Evolutionary conservation across 2,797 vertebrate genomes (phyloP).

Genomic region (Poliocrania exsul): DNA sequence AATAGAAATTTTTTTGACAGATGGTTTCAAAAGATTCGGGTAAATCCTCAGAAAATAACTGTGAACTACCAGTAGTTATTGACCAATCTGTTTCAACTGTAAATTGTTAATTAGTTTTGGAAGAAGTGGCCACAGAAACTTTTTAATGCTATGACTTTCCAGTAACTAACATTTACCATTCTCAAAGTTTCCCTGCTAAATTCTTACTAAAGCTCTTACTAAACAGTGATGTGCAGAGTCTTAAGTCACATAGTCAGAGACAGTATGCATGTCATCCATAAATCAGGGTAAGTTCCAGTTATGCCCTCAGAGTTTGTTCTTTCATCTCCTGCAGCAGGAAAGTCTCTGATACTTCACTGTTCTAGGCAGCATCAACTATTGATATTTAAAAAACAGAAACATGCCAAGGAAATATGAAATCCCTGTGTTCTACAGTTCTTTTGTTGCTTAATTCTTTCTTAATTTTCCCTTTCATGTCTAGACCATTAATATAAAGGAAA

Average conservation of each 20-base stretch:
- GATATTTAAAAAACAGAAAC: not conserved
- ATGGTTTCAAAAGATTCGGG: not conserved
- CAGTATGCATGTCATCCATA: not conserved
- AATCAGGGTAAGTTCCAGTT: not conserved
- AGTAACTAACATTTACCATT: not conserved
- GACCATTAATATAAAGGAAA: not conserved
- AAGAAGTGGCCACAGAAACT: not conserved
- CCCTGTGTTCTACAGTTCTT: not conserved
- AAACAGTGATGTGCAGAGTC: not conserved
- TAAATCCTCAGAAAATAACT: not conserved
- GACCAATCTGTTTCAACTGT: not conserved
- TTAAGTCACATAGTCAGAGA: not conserved
- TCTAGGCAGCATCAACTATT: not conserved
- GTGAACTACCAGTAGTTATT: not conserved
- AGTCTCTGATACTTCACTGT: not conserved
- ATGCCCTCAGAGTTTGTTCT: not conserved
- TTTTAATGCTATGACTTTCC: not conserved
- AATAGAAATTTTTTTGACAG: not conserved
- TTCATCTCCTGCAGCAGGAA: not conserved
- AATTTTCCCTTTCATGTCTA: not conserved
- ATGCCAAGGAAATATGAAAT: not conserved
- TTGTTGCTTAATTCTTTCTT: not conserved
- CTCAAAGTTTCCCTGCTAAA: not conserved
- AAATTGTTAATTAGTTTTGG: not conserved
- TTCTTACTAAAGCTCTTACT: not conserved